Percentiles rank a stretch among this genome's conserved stretches.
These are phyloP conservation scores for Nesogale talazaci DNA, from an alignment of 2,113 vertebrate species.

Conservation along the genomic window DNA sequence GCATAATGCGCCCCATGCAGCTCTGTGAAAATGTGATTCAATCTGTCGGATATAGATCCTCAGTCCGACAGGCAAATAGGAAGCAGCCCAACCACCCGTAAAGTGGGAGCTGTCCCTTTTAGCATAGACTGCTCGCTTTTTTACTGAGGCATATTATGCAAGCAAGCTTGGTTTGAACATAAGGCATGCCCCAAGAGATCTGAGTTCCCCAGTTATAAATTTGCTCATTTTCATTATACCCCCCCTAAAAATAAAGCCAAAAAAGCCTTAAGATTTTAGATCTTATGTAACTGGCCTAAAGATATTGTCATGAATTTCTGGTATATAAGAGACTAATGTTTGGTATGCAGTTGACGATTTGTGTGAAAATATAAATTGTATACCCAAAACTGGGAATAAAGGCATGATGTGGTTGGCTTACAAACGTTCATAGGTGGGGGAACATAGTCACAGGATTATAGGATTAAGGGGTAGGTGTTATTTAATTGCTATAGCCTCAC, in stretches of 20 bases:
- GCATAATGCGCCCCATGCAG: constrained; percentile 99
- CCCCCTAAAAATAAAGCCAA: constrained; percentile 72
- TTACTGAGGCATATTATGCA: constrained; percentile 88
- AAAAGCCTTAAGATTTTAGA: no score
- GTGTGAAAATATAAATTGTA: no score
- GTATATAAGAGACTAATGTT: no score
- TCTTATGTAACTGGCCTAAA: no score
- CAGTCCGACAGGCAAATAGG: constrained; percentile 77
- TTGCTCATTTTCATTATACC: constrained; percentile 70
- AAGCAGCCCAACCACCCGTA: constrained; percentile 80
- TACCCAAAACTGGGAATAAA: no score
- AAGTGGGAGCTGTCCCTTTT: constrained; percentile 85
- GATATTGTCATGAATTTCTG: no score
- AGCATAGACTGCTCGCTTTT: constrained; percentile 88
- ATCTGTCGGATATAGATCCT: constrained; percentile 77
- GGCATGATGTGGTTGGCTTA: no score
- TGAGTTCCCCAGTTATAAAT: constrained; percentile 73
- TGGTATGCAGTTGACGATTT: no score
- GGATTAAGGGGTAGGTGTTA: no score
- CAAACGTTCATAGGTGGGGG: no score
- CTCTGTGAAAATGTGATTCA: constrained; percentile 99
- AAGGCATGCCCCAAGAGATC: constrained; percentile 70
- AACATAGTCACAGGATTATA: no score
- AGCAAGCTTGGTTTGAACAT: constrained; percentile 85
- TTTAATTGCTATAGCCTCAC: no score